Evolutionary conservation across 2,888 invertebrate genomes (phyloP), one percentile per base, ranked within the genome.

Genomic region (Empis stercorea): DNA sequence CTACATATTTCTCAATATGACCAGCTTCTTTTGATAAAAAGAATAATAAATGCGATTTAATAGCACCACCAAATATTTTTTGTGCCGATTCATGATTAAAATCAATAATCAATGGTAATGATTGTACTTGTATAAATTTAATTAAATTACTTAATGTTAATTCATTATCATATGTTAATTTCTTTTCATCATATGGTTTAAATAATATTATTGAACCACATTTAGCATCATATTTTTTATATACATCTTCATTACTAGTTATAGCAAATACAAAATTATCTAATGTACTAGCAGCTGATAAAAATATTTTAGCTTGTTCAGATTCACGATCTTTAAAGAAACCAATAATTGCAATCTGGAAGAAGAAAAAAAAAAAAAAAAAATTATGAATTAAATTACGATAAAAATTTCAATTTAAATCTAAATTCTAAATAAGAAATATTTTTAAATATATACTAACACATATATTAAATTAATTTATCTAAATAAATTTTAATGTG

Each of bases 71-170:
- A 67, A 99, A 99, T 72, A 99, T 94, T 72, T 95, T 95, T 65
- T 91, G 87, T 11, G 99, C 97, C 30, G 93, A 94, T 70, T 96
- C 92, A 60, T 95, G 94, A 58, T 91, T 94, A 75, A 97, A 97
- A 70, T 97, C 96, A 47, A 94, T 87, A 55, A 96, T 81, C 53
- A 89, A 71, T 16, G 96, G 96, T 65, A 97, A 76, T 46, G 89
- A 81, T 65, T 94, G 84, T 38, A 81, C 75, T 52, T 79, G 74
- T 56, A 95, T 79, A 76, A 95, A 96, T 58, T 83, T 81, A 70
- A 82, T 84, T 58, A 97, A 70, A 46, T 71, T 71, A 20, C 81
- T 82, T 52, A 79, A 78, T 14, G 72, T 75, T 37, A 74, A 61
- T 61, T 84, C 88, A 9, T 78, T 87, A 1, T 80, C 80, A 58